Evolutionary conservation across 2,888 invertebrate species (phyloP).

Genomic region (Magallana nippona): DNA sequence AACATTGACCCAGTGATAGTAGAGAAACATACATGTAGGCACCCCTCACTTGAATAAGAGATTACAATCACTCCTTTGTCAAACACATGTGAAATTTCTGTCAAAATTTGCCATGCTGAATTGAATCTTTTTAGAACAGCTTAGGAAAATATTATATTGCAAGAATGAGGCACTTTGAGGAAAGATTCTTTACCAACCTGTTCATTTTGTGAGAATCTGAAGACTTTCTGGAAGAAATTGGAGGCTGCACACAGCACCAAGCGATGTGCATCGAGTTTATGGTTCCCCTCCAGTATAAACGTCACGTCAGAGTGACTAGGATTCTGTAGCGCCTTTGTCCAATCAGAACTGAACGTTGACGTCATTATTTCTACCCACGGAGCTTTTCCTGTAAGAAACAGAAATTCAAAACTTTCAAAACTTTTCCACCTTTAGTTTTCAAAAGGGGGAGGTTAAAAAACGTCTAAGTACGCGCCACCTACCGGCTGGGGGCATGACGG

Average conservation of each 20-base stretch:
- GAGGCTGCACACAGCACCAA: conserved; percentile 72
- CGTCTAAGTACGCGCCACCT: conserved; percentile 17
- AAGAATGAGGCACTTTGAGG: too few relatives aligned
- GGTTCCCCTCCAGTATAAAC: conserved; percentile 65
- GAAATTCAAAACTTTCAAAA: neutral
- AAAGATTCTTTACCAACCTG: conserved; percentile 43
- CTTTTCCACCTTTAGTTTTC: too few relatives aligned
- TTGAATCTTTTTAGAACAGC: too few relatives aligned
- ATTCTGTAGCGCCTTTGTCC: conserved; percentile 67
- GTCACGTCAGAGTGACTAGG: conserved; percentile 72
- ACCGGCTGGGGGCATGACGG: conserved; percentile 77
- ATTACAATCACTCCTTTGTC: too few relatives aligned
- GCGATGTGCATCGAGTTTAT: conserved; percentile 69
- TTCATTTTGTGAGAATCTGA: conserved; percentile 53
- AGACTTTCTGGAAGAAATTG: conserved; percentile 67
- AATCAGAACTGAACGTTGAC: conserved; percentile 72
- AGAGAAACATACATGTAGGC: too few relatives aligned
- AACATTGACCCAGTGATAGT: too few relatives aligned
- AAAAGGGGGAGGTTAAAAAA: too few relatives aligned
- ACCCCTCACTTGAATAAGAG: too few relatives aligned
- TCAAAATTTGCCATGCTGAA: too few relatives aligned
- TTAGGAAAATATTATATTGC: too few relatives aligned
- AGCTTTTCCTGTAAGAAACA: conserved; percentile 66
- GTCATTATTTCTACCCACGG: conserved; percentile 74
- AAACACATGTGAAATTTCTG: too few relatives aligned